Base-by-base conservation (phyloP, 1,140 invertebrate genomes). In the Planococcus citri region DNA sequence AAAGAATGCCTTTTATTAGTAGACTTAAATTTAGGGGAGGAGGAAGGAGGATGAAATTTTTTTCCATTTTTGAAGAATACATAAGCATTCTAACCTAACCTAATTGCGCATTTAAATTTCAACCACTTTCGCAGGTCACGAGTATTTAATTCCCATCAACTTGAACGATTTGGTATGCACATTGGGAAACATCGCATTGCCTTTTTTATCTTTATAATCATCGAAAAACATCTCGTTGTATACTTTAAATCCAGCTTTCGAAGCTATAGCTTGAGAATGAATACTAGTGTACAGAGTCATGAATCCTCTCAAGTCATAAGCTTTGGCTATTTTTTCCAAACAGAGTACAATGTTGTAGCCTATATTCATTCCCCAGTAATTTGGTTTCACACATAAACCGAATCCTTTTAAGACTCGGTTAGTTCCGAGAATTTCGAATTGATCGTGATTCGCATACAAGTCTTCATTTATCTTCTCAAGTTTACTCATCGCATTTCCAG, bases 121-220 rank as follows among this genome's bases (percentile, higher is more conserved):
- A n/a, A n/a, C n/a, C n/a, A n/a, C 12, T 6, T 12, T 51, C 2
- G n/a, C 17, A 4, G 10, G 41, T 51, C 12, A 51, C 17, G 12
- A 33, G 29, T 58, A 64, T 17, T 64, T 64, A 6, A 64, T 64
- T 24, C 25, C 22, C 60, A 64, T 64, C 9, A 25, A 24, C 17
- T 64, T 64, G 6, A 64, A 9, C 20, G 60, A 64, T 25, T 64
- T 64, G 1, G 20, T 64, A 24, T 17, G 6, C 24, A 24, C 25
- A 64, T 24, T 25, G 3, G 60, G 60, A 24, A 64, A 27, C 4
- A 64, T 24, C 3, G 24, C 12, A 1, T 64, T 17, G 20, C 60
- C 60, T 17, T 25, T 27, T 22, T 64, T 20, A 64, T 64, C 22
- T 27, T 64, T 64, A 64, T 64, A 64, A 64, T 64, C 60, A 3